Percentiles rank a stretch among this genome's conserved stretches.
Conservation (phyloP, 2,888 invertebrate genomes). For the Catocala fraxini region DNA sequence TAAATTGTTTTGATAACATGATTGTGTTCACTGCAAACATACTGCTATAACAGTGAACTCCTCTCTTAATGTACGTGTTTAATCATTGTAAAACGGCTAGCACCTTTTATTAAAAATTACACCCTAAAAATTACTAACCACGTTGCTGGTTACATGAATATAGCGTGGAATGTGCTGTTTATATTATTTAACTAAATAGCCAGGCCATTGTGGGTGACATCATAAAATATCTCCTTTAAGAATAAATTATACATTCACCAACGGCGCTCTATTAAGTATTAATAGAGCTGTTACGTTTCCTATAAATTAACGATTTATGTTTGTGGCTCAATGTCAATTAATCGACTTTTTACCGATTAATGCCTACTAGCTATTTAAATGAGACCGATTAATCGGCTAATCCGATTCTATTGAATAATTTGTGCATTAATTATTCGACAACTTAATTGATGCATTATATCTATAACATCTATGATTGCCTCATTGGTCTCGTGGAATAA, state of each 20-base stretch:
- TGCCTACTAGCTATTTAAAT: constrained; percentile 17
- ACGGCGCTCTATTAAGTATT: constrained; percentile 12
- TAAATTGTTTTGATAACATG: neutral
- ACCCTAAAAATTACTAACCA: no score
- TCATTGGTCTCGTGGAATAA: no score
- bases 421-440: constrained; percentile 9
- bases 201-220: constrained; percentile 8
- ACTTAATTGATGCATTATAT: neutral
- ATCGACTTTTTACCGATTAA: constrained; percentile 19
- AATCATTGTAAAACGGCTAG: no score
- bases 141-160: neutral
- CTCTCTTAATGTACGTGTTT: no score
- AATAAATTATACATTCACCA: constrained; percentile 13
- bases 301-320: constrained; percentile 26
- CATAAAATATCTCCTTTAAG: constrained; percentile 17
- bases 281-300: constrained; percentile 16
- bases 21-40: neutral
- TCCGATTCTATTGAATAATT: neutral
- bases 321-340: constrained; percentile 17
- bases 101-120: no score
- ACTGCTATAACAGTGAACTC: no score
- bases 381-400: constrained; percentile 13
- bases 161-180: neutral
- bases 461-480: neutral
- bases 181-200: constrained; percentile 3